These are phyloP conservation scores for Melipona beecheii DNA, from an alignment of 2,888 invertebrate genomes.

Conservation along the genomic window DNA sequence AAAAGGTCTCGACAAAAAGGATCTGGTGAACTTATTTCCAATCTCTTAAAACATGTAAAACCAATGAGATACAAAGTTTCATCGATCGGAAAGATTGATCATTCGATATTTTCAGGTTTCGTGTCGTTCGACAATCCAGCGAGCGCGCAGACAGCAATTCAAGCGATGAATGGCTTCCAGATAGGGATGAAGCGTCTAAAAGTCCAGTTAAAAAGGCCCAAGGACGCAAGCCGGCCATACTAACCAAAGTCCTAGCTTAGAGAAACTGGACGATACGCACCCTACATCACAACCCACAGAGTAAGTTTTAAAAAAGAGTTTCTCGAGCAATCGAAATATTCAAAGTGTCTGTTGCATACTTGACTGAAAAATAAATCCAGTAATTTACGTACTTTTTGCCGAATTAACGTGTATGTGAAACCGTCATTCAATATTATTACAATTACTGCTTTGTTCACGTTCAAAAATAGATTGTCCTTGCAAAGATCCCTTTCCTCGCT, in stretches of 20 bases:
- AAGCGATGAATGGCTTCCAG: conserved; percentile 99
- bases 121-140: conserved; percentile 99
- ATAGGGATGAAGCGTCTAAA: conserved; percentile 99
- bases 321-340: too few species aligned
- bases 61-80: not conserved
- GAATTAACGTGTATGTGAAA: not conserved
- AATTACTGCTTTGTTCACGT: too few species aligned
- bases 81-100: conserved; percentile 19
- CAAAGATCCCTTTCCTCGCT: too few species aligned
- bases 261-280: conserved; percentile 84
- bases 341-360: too few species aligned
- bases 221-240: conserved; percentile 99
- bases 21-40: not conserved
- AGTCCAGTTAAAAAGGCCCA: conserved; percentile 99
- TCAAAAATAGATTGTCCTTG: not conserved
- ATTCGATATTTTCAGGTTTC: conserved; percentile 90
- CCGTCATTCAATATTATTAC: not conserved
- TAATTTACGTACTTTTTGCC: not conserved
- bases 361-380: not conserved
- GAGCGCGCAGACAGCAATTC: conserved; percentile 99
- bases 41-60: not conserved
- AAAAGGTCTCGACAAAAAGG: not conserved
- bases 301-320: conserved; percentile 68
- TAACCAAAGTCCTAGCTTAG: conserved; percentile 90
- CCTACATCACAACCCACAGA: conserved; percentile 81